Evolutionary conservation across 1,140 invertebrate genomes (phyloP).

Genomic region (Neodiprion pinetum): DNA sequence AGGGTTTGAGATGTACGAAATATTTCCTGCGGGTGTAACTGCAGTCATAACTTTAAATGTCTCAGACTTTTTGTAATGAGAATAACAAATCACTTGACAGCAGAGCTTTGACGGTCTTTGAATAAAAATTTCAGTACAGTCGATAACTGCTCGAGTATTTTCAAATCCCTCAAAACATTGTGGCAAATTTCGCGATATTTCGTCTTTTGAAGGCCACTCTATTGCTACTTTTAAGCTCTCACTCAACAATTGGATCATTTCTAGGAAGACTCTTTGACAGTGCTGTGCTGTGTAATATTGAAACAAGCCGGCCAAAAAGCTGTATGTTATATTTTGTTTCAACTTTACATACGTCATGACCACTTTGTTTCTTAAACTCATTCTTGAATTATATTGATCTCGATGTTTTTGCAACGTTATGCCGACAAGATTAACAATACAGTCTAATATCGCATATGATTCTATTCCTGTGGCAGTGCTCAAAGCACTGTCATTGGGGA

Average conservation of each 20-base stretch:
- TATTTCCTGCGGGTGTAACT: slow-evolving; percentile 44
- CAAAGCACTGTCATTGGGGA: neutral
- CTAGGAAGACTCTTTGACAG: slow-evolving; percentile 29
- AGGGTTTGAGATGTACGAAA: slow-evolving; percentile 41
- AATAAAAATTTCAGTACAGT: slow-evolving; percentile 37
- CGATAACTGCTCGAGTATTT: slow-evolving; percentile 35
- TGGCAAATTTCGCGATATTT: slow-evolving; percentile 34
- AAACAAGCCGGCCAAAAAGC: slow-evolving; percentile 28
- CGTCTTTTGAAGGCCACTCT: slow-evolving; percentile 28
- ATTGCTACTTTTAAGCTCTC: slow-evolving; percentile 28
- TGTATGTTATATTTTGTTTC: slow-evolving; percentile 33
- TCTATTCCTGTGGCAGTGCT: neutral
- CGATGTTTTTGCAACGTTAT: neutral
- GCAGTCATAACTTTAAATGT: slow-evolving; percentile 50
- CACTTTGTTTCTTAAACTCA: neutral
- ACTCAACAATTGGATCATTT: slow-evolving; percentile 29
- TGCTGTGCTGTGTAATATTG: slow-evolving; percentile 17
- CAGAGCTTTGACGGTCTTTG: slow-evolving; percentile 31
- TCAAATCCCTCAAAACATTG: slow-evolving; percentile 36
- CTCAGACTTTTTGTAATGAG: slow-evolving; percentile 40
- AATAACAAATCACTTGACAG: slow-evolving; percentile 37
- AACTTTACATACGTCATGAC: slow-evolving; percentile 23
- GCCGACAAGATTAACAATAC: neutral
- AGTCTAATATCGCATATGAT: neutral
- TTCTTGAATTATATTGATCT: neutral